Conservation (phyloP, 2,888 invertebrate genomes). For the Pheosia tremula region DNA sequence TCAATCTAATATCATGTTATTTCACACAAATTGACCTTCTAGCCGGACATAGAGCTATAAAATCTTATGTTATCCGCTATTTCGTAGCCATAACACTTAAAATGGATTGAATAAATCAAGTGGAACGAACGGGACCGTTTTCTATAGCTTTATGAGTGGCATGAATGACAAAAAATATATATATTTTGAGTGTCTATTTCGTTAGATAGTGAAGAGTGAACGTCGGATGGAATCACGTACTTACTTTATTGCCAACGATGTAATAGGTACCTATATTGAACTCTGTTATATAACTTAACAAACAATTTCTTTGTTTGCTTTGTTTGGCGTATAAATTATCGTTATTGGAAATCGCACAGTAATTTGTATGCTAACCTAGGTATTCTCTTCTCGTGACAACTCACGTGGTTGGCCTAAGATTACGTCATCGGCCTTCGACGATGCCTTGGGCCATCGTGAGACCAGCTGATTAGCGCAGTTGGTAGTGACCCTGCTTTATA, state of each 20-base stretch:
- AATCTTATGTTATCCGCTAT: slow-evolving; percentile 1
- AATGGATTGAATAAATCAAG: slow-evolving; percentile 14
- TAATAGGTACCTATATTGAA: slow-evolving; percentile 7
- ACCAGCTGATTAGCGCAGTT: too few species aligned
- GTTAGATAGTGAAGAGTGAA: slow-evolving; percentile 5
- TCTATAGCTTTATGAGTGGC: slow-evolving; percentile 25
- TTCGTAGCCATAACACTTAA: slow-evolving; percentile 6
- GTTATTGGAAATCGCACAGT: too few species aligned
- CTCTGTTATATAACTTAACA: slow-evolving; percentile 16
- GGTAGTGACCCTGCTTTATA: too few species aligned
- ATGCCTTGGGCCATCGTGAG: too few species aligned
- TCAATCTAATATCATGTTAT: slow-evolving; percentile 10
- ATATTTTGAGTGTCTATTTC: not conserved
- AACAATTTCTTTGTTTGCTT: slow-evolving; percentile 13
- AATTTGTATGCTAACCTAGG: too few species aligned
- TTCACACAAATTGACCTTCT: slow-evolving; percentile 10
- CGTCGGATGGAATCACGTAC: slow-evolving; percentile 9
- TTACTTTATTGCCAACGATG: not conserved
- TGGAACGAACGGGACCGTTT: slow-evolving; percentile 12
- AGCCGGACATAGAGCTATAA: not conserved
- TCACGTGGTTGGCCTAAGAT: too few species aligned
- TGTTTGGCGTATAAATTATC: not conserved
- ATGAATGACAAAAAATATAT: slow-evolving; percentile 16
- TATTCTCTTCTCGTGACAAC: too few species aligned
- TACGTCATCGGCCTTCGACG: too few species aligned